Evolutionary conservation across 2,797 vertebrate genomes (phyloP).

Genomic region (Champsocephalus gunnari): DNA sequence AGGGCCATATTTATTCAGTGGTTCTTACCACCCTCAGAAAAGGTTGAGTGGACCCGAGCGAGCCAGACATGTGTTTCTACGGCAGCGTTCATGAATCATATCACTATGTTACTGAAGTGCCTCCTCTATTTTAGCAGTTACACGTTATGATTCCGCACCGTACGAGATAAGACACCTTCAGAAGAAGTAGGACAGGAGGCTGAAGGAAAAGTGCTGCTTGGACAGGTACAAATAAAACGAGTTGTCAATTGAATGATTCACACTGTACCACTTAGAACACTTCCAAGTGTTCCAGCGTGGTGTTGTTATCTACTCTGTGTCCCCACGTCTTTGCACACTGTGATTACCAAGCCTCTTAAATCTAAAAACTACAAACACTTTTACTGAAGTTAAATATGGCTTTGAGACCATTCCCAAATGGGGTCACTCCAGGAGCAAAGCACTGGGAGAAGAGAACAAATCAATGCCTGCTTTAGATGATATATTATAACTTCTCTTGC

Average conservation of each 20-base stretch:
- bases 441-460: background rate
- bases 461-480: constrained; percentile 40
- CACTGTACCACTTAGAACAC: constrained; percentile 47
- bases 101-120: constrained; percentile 45
- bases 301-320: constrained; percentile 52
- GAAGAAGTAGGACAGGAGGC: constrained; percentile 10
- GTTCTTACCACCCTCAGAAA: constrained; percentile 21
- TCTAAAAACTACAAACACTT: constrained; percentile 48
- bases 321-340: constrained; percentile 40
- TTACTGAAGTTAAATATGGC: constrained; percentile 45
- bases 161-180: constrained; percentile 48
- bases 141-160: constrained; percentile 47
- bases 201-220: constrained; percentile 19
- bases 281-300: constrained; percentile 29
- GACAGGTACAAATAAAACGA: constrained; percentile 37
- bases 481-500: constrained; percentile 30
- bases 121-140: constrained; percentile 51
- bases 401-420: constrained; percentile 47
- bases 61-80: constrained; percentile 33
- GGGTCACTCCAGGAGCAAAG: constrained; percentile 54
- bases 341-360: constrained; percentile 63
- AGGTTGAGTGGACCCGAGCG: constrained; percentile 20
- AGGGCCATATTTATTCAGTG: constrained; percentile 41
- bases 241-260: constrained; percentile 56
- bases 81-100: constrained; percentile 58